These are phyloP conservation scores for Adelognathus sp. DNA, from an alignment of 2,888 invertebrate species.

Conservation along the genomic window DNA sequence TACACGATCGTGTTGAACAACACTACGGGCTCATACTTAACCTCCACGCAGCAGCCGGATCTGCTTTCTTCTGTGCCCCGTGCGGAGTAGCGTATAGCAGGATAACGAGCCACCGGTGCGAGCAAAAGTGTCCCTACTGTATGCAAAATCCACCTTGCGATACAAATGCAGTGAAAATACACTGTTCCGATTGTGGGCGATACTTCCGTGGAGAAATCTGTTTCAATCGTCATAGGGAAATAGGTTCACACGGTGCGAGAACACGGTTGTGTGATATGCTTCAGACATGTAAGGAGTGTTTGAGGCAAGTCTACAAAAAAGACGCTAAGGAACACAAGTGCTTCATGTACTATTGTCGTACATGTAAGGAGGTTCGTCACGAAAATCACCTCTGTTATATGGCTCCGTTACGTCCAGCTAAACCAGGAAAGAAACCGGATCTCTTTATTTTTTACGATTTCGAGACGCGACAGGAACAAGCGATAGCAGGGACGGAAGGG, in stretches of 20 bases:
- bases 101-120: background rate
- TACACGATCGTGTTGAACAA: background rate
- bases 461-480: too few species aligned
- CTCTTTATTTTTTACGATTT: too few species aligned
- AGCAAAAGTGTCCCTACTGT: background rate
- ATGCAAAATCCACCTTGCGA: background rate
- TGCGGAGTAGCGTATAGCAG: background rate
- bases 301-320: background rate
- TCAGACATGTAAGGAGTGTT: background rate
- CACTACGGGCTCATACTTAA: background rate
- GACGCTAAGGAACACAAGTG: background rate
- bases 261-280: background rate
- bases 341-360: too few species aligned
- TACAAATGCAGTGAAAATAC: background rate
- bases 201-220: background rate
- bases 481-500: too few species aligned
- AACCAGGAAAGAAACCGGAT: too few species aligned
- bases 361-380: too few species aligned
- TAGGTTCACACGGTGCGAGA: background rate
- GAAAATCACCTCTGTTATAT: too few species aligned
- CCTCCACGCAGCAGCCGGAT: background rate
- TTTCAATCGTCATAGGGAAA: background rate
- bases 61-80: background rate
- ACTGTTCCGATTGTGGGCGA: background rate
- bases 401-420: too few species aligned